A percentile compares a stretch with the other conserved stretches of the same genome.
phyloP scores from a whole-genome alignment of 2,113 vertebrate species.

The Rhea americana region DNA sequence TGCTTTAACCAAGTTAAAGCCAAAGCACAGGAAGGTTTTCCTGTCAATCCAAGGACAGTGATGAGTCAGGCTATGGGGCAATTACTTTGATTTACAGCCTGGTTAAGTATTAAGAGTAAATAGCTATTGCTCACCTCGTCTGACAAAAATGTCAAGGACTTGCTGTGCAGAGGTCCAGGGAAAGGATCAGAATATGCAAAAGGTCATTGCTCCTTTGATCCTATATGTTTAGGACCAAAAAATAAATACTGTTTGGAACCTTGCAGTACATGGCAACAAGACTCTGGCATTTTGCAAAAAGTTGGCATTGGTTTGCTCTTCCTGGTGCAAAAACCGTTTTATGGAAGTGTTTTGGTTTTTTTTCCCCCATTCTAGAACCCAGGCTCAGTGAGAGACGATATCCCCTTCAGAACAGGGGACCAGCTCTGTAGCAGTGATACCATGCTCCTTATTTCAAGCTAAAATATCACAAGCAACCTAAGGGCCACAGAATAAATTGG shows the following conservation, averaged over 20 bases:
- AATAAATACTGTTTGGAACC: background rate
- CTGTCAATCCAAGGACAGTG: background rate
- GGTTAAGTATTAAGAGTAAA: slow-evolving; percentile 61
- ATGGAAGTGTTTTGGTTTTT: background rate
- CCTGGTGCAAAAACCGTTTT: background rate
- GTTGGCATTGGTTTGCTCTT: background rate
- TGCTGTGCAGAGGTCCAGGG: background rate
- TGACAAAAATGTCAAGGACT: slow-evolving; percentile 34
- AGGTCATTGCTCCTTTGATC: slow-evolving; percentile 18
- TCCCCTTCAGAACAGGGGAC: background rate
- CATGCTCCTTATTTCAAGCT: background rate
- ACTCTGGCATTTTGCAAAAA: background rate
- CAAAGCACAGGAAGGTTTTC: background rate
- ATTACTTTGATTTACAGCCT: slow-evolving; percentile 10
- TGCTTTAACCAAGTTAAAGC: slow-evolving; percentile 7
- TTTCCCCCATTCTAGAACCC: background rate
- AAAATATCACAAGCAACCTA: background rate
- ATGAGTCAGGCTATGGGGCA: background rate
- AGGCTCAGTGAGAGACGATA: background rate
- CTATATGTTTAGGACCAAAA: background rate
- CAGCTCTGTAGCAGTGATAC: background rate
- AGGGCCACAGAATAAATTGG: background rate
- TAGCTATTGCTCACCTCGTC: background rate
- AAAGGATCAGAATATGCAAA: slow-evolving; percentile 1
- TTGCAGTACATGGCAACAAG: background rate